Percentiles rank a stretch among this genome's conserved stretches.
phyloP scores from a whole-genome alignment of 2,113 vertebrate genomes.

The Bos indicus region DNA sequence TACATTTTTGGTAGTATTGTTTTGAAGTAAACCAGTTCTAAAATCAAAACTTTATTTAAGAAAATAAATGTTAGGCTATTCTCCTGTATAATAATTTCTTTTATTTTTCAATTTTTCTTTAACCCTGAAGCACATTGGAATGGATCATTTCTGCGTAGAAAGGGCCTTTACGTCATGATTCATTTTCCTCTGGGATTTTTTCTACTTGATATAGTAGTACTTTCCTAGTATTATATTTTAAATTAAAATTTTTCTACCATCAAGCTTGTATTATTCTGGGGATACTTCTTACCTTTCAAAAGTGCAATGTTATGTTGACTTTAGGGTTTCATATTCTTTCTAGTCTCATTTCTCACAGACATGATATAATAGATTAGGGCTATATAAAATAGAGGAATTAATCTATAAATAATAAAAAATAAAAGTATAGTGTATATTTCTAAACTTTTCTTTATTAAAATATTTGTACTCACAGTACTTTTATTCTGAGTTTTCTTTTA shows the following conservation, averaged over 20 bases:
- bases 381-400: not conserved
- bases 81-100: not conserved
- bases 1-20: not conserved
- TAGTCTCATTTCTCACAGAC: not conserved
- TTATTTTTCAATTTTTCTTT: not conserved
- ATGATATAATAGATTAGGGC: not conserved
- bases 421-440: not conserved
- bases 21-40: constrained; percentile 3
- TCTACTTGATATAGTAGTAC: not conserved
- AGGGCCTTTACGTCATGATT: not conserved
- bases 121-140: not conserved
- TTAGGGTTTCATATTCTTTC: not conserved
- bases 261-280: not conserved
- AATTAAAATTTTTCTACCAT: not conserved
- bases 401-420: not conserved
- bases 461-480: not conserved
- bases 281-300: not conserved
- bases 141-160: not conserved
- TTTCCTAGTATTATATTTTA: constrained; percentile 14
- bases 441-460: not conserved
- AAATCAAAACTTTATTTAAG: constrained; percentile 19
- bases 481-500: not conserved
- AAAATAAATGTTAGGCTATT: constrained; percentile 5
- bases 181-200: not conserved
- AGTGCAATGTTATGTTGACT: not conserved